Conservation (phyloP, 2,113 vertebrate genomes). For the Arothron firmamentum region DNA sequence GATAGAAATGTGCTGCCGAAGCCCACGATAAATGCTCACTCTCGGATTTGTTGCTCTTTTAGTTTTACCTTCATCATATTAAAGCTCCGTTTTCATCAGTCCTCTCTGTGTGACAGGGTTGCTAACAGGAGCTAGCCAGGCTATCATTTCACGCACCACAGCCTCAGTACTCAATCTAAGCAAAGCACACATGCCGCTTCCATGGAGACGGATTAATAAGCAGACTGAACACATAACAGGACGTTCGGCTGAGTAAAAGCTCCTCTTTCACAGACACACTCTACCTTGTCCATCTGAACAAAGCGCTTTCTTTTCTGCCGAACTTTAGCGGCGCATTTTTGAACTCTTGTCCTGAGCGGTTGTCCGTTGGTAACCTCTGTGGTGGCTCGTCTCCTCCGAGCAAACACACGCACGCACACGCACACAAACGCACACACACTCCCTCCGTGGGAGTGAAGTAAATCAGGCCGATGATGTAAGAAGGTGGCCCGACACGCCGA, state of each 20-base stretch:
- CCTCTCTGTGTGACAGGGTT: too few species aligned
- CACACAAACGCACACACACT: conserved; percentile 1
- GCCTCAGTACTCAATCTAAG: not conserved
- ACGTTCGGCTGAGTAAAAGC: not conserved
- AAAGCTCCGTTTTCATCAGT: too few species aligned
- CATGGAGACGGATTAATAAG: too few species aligned
- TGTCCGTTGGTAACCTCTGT: conserved; percentile 1
- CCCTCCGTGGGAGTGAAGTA: conserved; percentile 4
- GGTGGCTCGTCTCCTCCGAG: not conserved
- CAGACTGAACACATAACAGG: not conserved
- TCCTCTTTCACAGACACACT: too few species aligned
- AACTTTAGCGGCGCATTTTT: too few species aligned
- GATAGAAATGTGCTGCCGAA: not conserved
- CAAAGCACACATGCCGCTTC: not conserved
- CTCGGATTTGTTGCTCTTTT: not conserved
- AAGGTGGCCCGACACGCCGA: conserved; percentile 17
- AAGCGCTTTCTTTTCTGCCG: too few species aligned
- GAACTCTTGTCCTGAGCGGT: not conserved
- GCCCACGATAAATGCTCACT: not conserved
- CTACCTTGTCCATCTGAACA: too few species aligned
- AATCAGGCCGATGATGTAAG: conserved; percentile 15
- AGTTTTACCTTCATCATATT: not conserved
- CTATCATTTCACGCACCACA: too few species aligned
- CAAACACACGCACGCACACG: not conserved
- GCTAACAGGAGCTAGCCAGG: too few species aligned